A percentile compares a stretch with the other conserved stretches of the same genome.
Evolutionary conservation across 2,797 vertebrate species (phyloP).

Genomic region (Pteropus rufus): DNA sequence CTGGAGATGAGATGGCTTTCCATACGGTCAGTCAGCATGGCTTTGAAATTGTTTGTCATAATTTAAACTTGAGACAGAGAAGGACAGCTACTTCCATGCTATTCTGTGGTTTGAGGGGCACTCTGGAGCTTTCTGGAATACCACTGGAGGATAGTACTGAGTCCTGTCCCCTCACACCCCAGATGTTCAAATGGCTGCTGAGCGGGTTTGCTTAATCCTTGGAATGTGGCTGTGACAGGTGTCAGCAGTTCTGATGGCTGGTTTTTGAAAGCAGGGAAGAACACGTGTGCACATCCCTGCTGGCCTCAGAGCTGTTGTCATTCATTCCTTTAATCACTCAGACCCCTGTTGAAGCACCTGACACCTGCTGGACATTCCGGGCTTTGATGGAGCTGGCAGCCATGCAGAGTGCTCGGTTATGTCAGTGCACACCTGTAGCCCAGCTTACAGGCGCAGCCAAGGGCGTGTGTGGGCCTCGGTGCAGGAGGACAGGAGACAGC

Average conservation of each 20-base stretch:
- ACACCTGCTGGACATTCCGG: neutral
- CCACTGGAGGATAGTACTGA: no score
- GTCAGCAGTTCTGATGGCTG: neutral
- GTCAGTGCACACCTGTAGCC: no score
- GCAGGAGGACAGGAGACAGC: neutral
- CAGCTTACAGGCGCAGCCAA: neutral
- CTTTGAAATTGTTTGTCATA: neutral
- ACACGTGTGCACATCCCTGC: rapidly evolving
- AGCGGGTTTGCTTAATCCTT: neutral
- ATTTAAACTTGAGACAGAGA: neutral
- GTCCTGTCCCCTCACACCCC: neutral
- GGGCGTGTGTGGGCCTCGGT: rapidly evolving
- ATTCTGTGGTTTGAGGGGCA: neutral
- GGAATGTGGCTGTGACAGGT: neutral
- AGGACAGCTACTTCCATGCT: neutral
- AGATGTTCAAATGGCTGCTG: neutral
- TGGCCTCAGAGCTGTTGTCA: neutral
- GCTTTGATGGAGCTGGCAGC: neutral
- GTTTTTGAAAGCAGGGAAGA: neutral
- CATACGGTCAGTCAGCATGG: neutral
- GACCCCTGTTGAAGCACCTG: neutral
- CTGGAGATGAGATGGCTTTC: neutral
- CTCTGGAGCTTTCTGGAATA: neutral
- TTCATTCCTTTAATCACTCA: neutral
- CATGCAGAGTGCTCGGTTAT: neutral